These are phyloP conservation scores for Anorthoa munda DNA, from an alignment of 2,888 invertebrate genomes.

Conservation along the genomic window DNA sequence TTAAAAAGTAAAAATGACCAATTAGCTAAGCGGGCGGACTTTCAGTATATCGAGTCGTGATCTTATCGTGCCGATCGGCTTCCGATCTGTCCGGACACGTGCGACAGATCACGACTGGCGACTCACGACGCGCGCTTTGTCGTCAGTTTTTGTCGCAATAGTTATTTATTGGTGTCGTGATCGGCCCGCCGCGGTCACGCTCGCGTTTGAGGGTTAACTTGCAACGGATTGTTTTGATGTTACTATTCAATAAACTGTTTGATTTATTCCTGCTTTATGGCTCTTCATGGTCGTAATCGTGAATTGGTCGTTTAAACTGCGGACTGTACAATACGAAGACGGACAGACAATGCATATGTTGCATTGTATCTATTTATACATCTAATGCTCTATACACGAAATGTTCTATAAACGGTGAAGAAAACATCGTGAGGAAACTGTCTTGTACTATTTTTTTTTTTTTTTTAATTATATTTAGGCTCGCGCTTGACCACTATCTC, in stretches of 20 bases:
- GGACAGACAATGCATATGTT: conserved; percentile 29
- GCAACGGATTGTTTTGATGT: conserved; percentile 64
- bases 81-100: conserved; percentile 66
- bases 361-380: neutral
- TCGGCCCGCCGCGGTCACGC: conserved; percentile 62
- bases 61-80: conserved; percentile 66
- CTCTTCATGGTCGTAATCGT: conserved; percentile 55
- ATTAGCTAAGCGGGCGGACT: conserved; percentile 51
- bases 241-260: conserved; percentile 68
- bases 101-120: conserved; percentile 66
- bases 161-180: conserved; percentile 70
- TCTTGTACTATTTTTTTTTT: no score
- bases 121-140: conserved; percentile 68
- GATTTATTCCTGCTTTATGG: conserved; percentile 60
- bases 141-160: conserved; percentile 70
- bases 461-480: no score
- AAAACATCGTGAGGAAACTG: no score
- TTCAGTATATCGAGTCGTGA: conserved; percentile 54
- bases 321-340: conserved; percentile 24
- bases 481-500: no score
- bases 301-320: conserved; percentile 57
- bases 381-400: conserved; percentile 16
- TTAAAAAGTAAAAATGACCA: conserved; percentile 69
- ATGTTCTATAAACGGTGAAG: neutral
- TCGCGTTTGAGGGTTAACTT: conserved; percentile 64